phyloP scores from a whole-genome alignment of 35 echinoderm and acorn worm species.

The Heliocidaris tuberculata region DNA sequence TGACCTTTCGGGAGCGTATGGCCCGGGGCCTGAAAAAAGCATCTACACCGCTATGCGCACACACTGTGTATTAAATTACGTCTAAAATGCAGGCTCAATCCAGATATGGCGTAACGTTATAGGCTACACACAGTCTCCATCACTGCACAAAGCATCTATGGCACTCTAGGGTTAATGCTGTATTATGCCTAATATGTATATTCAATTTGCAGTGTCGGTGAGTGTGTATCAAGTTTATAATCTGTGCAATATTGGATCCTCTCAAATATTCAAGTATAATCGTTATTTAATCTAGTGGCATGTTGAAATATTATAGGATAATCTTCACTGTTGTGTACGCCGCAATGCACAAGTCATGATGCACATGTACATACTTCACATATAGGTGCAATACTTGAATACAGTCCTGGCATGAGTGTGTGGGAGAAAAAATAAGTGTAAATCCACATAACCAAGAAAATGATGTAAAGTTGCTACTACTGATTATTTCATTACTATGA shows the following conservation, averaged over 20 bases:
- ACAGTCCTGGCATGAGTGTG: background rate
- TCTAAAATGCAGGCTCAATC: constrained; percentile 3
- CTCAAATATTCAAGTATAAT: background rate
- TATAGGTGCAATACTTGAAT: background rate
- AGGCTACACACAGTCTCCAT: background rate
- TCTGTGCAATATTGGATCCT: background rate
- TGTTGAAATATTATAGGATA: background rate
- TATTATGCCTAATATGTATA: background rate
- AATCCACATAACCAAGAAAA: too few relatives aligned
- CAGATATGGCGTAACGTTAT: background rate
- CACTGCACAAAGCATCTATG: background rate
- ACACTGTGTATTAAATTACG: constrained; percentile 10
- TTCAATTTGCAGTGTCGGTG: background rate
- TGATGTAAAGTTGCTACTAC: too few relatives aligned
- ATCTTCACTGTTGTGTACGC: background rate
- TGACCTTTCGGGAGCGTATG: constrained; percentile 39
- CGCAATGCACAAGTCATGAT: background rate
- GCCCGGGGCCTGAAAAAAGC: constrained; percentile 45
- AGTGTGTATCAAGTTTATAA: background rate
- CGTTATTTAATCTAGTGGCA: background rate
- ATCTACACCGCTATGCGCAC: background rate
- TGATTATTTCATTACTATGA: too few relatives aligned
- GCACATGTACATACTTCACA: too few relatives aligned
- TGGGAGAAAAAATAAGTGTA: background rate
- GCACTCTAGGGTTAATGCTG: background rate